Evolutionary conservation across 2,797 vertebrate species (phyloP).

Genomic region (Pterois miles): DNA sequence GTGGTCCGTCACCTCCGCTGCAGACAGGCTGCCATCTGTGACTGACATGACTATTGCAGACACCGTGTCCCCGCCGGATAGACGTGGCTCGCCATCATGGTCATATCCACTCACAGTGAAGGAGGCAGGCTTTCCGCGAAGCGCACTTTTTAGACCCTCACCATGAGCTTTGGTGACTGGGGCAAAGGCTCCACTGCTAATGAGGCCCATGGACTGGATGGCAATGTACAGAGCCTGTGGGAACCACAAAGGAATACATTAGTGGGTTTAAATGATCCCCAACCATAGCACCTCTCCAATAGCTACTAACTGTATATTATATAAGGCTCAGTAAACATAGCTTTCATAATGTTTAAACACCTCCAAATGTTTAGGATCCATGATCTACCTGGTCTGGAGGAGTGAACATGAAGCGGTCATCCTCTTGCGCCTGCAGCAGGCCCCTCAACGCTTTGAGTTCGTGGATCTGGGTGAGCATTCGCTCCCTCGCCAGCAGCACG

Average conservation of each 20-base stretch:
- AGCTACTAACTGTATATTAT: neutral
- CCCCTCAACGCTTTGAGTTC: constrained; percentile 93
- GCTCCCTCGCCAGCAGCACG: constrained; percentile 93
- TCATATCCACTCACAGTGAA: constrained; percentile 96
- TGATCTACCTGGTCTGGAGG: constrained; percentile 90
- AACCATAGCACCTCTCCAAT: neutral
- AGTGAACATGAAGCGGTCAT: constrained; percentile 96
- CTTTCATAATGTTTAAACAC: neutral
- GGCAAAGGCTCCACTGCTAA: constrained; percentile 96
- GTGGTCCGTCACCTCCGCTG: constrained; percentile 92
- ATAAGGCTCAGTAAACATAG: neutral
- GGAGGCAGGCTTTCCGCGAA: constrained; percentile 93
- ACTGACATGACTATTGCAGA: constrained; percentile 90
- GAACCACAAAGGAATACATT: neutral
- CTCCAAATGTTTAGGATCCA: neutral
- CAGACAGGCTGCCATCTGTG: constrained; percentile 89
- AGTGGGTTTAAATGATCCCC: neutral
- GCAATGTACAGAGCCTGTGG: constrained; percentile 89
- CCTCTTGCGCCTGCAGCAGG: constrained; percentile 95
- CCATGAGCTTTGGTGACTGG: constrained; percentile 95
- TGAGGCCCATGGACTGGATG: constrained; percentile 96
- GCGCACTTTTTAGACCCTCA: constrained; percentile 92
- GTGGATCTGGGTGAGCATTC: constrained; percentile 97
- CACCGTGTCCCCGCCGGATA: constrained; percentile 93
- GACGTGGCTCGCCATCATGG: constrained; percentile 93